Conservation (phyloP, 1,140 invertebrate genomes). For the Euglossa dilemma region DNA sequence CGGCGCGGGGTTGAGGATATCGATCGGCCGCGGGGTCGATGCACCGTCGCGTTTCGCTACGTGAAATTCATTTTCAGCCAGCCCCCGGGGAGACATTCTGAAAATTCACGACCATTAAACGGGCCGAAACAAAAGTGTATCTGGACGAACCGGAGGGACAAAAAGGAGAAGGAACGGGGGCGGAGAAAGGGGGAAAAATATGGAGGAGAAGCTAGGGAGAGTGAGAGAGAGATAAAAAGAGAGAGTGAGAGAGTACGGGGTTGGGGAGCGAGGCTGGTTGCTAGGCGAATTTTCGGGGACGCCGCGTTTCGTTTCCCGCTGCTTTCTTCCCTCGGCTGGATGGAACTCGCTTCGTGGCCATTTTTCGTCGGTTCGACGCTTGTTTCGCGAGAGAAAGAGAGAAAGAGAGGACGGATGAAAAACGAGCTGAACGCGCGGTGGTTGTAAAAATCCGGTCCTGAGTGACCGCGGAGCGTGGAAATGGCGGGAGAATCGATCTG, state of each 20-base stretch:
- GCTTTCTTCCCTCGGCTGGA: not conserved
- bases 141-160: constrained; percentile 21
- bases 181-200: not conserved
- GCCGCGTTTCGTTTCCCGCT: not conserved
- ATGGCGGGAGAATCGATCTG: not conserved
- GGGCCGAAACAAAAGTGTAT: constrained; percentile 54
- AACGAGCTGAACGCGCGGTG: not conserved
- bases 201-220: not conserved
- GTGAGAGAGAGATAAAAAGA: too few relatives aligned
- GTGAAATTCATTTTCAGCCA: constrained; percentile 66
- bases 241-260: not conserved
- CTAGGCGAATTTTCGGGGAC: constrained; percentile 8
- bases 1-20: constrained; percentile 38
- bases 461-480: not conserved
- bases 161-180: not conserved
- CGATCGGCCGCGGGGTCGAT: constrained; percentile 62
- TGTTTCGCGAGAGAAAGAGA: not conserved
- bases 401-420: not conserved
- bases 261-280: not conserved
- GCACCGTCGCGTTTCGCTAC: constrained; percentile 54
- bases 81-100: constrained; percentile 51
- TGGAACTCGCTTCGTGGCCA: not conserved
- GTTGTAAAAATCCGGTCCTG: not conserved
- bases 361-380: not conserved
- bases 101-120: constrained; percentile 62